phyloP scores from a whole-genome alignment of 2,113 vertebrate genomes.

The Tachysurus vachellii region DNA sequence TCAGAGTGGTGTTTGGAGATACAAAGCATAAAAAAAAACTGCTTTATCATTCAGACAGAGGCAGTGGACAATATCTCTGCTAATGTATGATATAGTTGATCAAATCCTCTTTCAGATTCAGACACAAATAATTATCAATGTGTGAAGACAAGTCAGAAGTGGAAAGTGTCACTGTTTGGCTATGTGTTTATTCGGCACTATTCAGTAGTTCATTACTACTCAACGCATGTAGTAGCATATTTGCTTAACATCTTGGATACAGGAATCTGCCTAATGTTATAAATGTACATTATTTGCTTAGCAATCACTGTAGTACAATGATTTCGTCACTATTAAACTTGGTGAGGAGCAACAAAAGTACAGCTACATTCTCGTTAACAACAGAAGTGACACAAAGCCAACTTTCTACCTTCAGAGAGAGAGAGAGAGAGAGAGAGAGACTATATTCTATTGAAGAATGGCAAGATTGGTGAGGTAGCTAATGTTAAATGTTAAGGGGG shows the following conservation, averaged over 20 bases:
- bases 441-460: background rate
- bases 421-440: too few relatives aligned
- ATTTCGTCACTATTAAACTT: background rate
- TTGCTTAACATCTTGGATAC: background rate
- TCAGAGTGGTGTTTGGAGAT: background rate
- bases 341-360: background rate
- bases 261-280: background rate
- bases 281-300: background rate
- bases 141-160: background rate
- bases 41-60: background rate
- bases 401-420: background rate
- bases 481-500: background rate
- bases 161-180: background rate
- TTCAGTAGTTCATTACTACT: background rate
- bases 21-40: background rate
- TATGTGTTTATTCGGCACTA: background rate
- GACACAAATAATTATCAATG: background rate
- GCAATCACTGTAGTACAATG: background rate
- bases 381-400: background rate
- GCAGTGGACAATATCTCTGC: background rate
- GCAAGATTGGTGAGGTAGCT: background rate
- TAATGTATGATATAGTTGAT: background rate
- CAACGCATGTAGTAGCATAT: background rate
- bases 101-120: background rate
- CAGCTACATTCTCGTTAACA: background rate